Base-by-base conservation (phyloP, 2,888 invertebrate species). In the Philaethria dido region DNA sequence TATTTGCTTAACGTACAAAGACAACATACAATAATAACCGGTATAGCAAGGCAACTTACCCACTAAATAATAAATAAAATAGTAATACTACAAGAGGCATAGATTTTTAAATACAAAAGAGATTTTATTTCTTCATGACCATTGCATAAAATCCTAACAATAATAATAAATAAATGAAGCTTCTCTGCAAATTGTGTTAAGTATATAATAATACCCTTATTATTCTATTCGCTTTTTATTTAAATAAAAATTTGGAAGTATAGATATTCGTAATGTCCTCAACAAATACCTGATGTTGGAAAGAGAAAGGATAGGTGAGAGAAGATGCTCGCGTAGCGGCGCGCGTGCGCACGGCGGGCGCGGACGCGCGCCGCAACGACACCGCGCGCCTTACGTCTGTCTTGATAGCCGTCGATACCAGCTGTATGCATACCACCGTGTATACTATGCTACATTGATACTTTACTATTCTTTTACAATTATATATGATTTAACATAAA, bases 381-480 rank as follows among this genome's bases (percentile, higher is more conserved):
- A 93, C 84, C 74, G 92, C 89, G 78, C 88, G 89, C 76, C 89
- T 88, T 87, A 96, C 93, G 89, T 96, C 95, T 80, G 95, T 96
- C 94, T 96, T 96, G 93, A 97, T 93, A 77, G 95, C 95, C 82
- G 95, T 94, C 85, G 95, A 95, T 93, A 97, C 93, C 86, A 97
- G 93, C 96, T 97, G 94, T 80, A 77, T 70, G 55, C 69, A 65
- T 47, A 71, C 72, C 69, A 60, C 65, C 50, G 22, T 62, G 67
- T 69, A 62, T 48, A 67, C 64, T 20, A 61, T 65, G 62, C 52
- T 68, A 48, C 50, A 47, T 14, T 25, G 8, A 2, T 33, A 18
- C 5, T 20, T 48, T 3, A 14, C 0, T 3, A 14, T 6, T 20
- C 13, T 57, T 20, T 55, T 39, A 54, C 5, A 13, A 9, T 50